Base-by-base conservation (phyloP, 2,888 invertebrate genomes). In the Crioceris asparagi region DNA sequence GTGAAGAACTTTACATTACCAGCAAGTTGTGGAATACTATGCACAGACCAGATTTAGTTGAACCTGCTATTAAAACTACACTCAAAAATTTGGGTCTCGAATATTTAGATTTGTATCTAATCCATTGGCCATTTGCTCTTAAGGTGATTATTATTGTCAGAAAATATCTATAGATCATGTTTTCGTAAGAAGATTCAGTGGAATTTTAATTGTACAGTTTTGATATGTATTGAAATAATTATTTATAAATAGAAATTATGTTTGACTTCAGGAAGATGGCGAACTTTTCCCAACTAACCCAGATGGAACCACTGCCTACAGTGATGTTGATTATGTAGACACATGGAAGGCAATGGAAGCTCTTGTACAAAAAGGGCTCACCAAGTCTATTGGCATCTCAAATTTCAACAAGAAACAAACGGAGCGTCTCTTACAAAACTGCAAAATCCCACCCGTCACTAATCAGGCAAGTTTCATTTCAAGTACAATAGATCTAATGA, bases 1-100 rank as follows among this genome's bases (percentile, higher is more conserved):
- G 85, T 4, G 76, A 79, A 51, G 77, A 80, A 17, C 60, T 85
- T 0, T 84, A 81, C 60, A 69, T 84, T 44, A 52, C 52, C 35
- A 82, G 82, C 37, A 85, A 90, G 72, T 61, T 88, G 3, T 92
- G 92, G 92, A 88, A 91, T 67, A 90, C 87, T 0, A 85, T 76
- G 63, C 93, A 94, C 60, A 74, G 75, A 12, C 74, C 77, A 0
- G 83, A 86, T 17, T 27, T 54, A 38, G 63, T 64, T 3, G 61
- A 61, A 18, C 54, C 57, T 5, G 52, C 61, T 10, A 52, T 61
- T 10, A 59, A 51, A 44, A 51, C 61, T 2, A 71, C 74, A 0
- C 52, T 75, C 40, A 42, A 52, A 1, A 62, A 67, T 4, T 62
- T 75, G 11, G 70, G 71, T 43, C 52, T 70, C 46, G 61, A 66